phyloP scores from a whole-genome alignment of 2,113 vertebrate species.

The Cochlearius cochlearius region DNA sequence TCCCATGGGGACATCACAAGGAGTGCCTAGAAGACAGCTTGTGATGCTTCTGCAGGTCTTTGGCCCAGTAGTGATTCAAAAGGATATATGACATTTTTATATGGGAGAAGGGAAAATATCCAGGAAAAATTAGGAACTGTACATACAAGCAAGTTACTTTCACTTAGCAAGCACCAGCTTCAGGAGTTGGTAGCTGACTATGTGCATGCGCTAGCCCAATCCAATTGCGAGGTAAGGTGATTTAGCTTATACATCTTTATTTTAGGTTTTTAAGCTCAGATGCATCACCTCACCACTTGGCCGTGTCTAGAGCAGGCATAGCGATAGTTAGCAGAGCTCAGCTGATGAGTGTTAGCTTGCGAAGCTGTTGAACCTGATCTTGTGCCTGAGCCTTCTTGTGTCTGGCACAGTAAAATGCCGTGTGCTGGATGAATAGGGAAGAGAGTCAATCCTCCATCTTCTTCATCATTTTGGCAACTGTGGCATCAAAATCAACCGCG shows the following conservation, averaged over 20 bases:
- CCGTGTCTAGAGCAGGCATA: not conserved
- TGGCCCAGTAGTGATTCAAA: not conserved
- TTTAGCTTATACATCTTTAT: not conserved
- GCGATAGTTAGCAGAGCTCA: not conserved
- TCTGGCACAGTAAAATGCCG: not conserved
- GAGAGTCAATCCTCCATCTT: fast-evolving
- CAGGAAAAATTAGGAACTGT: not conserved
- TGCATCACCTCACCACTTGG: conserved; percentile 10
- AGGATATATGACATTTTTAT: not conserved
- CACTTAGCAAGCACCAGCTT: not conserved
- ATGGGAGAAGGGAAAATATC: not conserved
- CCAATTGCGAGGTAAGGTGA: not conserved
- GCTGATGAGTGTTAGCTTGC: not conserved
- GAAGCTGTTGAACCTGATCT: not conserved
- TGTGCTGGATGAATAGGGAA: not conserved
- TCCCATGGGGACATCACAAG: not conserved
- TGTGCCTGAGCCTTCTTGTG: not conserved
- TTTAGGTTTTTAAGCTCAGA: not conserved
- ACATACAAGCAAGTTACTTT: not conserved
- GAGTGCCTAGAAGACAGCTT: not conserved
- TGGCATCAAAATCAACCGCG: not conserved
- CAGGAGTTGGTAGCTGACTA: not conserved
- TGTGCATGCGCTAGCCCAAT: fast-evolving
- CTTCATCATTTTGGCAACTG: not conserved
- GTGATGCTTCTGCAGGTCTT: not conserved